These are phyloP conservation scores for Corythornis cristatus DNA, from an alignment of 2,113 vertebrate species.

Conservation along the genomic window DNA sequence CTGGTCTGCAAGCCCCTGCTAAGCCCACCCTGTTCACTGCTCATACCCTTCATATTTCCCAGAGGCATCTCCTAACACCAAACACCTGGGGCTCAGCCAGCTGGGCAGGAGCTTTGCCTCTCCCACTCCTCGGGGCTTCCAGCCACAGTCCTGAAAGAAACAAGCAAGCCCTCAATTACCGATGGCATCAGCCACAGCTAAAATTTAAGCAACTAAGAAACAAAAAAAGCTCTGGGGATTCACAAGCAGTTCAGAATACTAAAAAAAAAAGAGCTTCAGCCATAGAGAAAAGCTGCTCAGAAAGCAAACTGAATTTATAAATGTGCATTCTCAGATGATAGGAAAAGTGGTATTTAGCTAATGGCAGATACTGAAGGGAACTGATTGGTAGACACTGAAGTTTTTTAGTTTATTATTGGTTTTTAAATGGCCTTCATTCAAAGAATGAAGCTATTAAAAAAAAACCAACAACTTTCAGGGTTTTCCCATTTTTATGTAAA, in stretches of 20 bases:
- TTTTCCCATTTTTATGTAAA: neutral
- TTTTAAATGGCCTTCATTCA: neutral
- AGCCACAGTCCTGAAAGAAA: neutral
- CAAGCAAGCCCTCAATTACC: neutral
- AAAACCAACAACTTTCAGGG: neutral
- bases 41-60: neutral
- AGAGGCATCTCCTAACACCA: neutral
- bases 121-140: neutral
- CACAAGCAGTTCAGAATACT: neutral
- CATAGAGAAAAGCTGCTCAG: neutral
- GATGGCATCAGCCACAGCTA: neutral
- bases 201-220: neutral
- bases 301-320: neutral
- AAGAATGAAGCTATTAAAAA: too few relatives aligned
- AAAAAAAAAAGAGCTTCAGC: neutral
- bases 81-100: neutral
- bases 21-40: neutral
- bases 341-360: neutral
- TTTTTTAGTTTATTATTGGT: neutral
- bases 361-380: neutral
- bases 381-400: accelerated
- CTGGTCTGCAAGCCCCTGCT: neutral
- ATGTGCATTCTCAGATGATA: neutral
- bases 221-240: neutral
- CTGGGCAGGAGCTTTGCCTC: neutral